Percentiles rank a stretch among this genome's conserved stretches.
Conservation (phyloP, 2,113 vertebrate genomes). For the Ceyx melanurus region DNA sequence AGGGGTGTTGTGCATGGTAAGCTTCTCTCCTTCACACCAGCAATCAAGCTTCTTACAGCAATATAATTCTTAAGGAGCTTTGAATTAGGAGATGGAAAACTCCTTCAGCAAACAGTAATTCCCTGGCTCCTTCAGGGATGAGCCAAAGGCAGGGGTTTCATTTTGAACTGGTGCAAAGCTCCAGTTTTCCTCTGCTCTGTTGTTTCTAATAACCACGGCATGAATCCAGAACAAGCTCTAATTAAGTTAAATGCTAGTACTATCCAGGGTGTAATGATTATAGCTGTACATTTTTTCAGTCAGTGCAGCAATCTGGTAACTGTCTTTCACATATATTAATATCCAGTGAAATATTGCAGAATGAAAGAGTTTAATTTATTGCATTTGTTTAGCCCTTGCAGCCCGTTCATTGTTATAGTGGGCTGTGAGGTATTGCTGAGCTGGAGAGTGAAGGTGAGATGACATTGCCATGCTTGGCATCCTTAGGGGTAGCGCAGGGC, state of each 20-base stretch:
- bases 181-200: not conserved
- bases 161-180: not conserved
- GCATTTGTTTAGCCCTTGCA: not conserved
- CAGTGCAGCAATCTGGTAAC: not conserved
- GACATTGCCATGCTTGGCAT: not conserved
- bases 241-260: not conserved
- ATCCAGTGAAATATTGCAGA: not conserved
- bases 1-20: not conserved
- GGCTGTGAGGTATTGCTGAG: not conserved
- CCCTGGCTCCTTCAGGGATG: not conserved
- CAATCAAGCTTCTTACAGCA: not conserved
- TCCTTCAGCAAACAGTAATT: not conserved
- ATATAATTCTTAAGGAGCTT: not conserved
- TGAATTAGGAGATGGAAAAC: not conserved
- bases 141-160: not conserved
- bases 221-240: not conserved
- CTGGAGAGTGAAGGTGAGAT: not conserved
- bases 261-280: not conserved
- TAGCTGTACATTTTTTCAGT: not conserved
- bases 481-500: not conserved
- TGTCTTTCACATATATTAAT: not conserved
- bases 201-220: not conserved
- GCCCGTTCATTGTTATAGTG: fast-evolving
- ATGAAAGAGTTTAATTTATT: not conserved
- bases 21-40: not conserved